Evolutionary conservation across 2,888 invertebrate genomes (phyloP), one percentile per base, ranked within the genome.

Genomic region (Drosophila stalkeri): DNA sequence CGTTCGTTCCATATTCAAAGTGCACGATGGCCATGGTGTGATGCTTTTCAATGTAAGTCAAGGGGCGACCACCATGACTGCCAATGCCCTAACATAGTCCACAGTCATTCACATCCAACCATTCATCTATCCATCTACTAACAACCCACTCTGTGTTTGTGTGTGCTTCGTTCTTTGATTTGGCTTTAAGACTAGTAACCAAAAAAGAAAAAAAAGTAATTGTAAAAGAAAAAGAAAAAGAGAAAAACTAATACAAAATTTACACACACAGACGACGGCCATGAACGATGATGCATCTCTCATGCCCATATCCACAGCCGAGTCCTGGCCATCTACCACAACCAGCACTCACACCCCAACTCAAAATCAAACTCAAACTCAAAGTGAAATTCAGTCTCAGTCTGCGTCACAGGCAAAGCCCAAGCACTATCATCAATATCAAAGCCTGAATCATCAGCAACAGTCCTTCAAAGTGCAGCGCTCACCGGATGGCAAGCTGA

Each of bases 381-480:
- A 55, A 39, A 55, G 39, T 35, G 35, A 72, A 61, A 54, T 59
- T 55, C 54, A 52, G 27, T 11, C 57, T 54, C 46, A 51, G 52
- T 41, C 60, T 11, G 18, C 63, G 33, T 18, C 74, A 55, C 64
- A 66, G 62, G 27, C 65, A 64, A 59, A 71, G 74, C 43, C 84
- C 64, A 75, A 71, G 78, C 78, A 71, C 56, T 86, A 87, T 72
- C 79, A 75, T 76, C 91, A 78, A 70, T 82, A 79, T 86, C 80
- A 77, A 79, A 88, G 85, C 68, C 69, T 87, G 75, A 87, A 64
- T 65, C 82, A 87, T 69, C 78, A 82, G 65, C 82, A 82, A 62
- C 91, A 91, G 72, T 74, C 89, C 70, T 92, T 93, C 77, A 93
- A 92, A 91, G 92, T 92, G 79, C 92, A 92, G 84, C 86, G 93